Evolutionary conservation across 1,140 invertebrate species (phyloP).

Genomic region (Telenomus remus): DNA sequence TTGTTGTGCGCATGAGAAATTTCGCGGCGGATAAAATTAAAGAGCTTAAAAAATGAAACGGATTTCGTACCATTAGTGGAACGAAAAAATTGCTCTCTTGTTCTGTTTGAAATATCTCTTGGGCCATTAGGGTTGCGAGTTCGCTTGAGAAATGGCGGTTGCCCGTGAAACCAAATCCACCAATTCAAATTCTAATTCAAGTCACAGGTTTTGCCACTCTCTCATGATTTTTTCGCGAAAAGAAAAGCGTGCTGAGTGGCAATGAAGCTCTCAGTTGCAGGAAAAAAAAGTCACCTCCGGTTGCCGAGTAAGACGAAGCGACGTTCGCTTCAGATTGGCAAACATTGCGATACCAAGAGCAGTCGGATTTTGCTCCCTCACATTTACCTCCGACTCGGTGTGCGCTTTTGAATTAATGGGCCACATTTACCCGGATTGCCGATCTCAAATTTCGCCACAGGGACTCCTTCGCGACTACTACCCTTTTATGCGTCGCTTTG

Average conservation of each 20-base stretch:
- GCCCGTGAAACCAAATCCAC: background rate
- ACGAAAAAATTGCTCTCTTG: too few species aligned
- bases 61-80: too few species aligned
- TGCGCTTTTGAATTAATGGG: constrained; percentile 64
- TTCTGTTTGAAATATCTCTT: too few species aligned
- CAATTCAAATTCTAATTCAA: constrained; percentile 1
- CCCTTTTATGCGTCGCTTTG: constrained; percentile 43
- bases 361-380: constrained; percentile 24
- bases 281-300: constrained; percentile 7
- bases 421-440: constrained; percentile 61
- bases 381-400: constrained; percentile 32
- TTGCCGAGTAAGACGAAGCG: constrained; percentile 15
- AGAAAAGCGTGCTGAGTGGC: constrained; percentile 16
- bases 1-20: too few species aligned
- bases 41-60: too few species aligned
- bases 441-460: constrained; percentile 54
- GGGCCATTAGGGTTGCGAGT: too few species aligned
- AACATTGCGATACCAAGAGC: constrained; percentile 48
- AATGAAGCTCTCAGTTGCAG: constrained; percentile 8
- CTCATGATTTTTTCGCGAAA: constrained; percentile 7
- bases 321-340: constrained; percentile 39
- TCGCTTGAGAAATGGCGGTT: background rate
- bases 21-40: too few species aligned
- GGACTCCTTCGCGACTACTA: constrained; percentile 32
- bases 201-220: background rate